A percentile compares a stretch with the other conserved stretches of the same genome.
Conservation (phyloP, 2,888 invertebrate species). For the Drosophila paucipuncta region DNA sequence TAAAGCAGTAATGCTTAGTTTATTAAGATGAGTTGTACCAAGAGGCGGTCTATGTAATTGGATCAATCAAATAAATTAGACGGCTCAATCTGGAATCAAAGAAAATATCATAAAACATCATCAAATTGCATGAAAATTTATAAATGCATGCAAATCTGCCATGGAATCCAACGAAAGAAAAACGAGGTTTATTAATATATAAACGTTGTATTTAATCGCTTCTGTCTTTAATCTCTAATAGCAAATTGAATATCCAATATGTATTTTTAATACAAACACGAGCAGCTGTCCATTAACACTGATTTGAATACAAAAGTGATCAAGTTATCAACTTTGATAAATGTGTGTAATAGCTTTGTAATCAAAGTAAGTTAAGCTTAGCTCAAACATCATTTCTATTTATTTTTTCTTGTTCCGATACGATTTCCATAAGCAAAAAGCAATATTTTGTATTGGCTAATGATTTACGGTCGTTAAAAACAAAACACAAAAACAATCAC, state of each 20-base stretch:
- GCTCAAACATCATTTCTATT: background rate
- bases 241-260: background rate
- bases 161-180: too few relatives aligned
- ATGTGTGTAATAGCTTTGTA: background rate
- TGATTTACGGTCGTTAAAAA: conserved; percentile 43
- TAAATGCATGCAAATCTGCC: too few relatives aligned
- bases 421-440: conserved; percentile 62
- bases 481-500: conserved; percentile 23
- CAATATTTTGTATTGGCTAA: conserved; percentile 20
- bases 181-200: too few relatives aligned
- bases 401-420: background rate
- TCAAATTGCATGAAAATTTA: too few relatives aligned
- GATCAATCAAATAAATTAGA: background rate
- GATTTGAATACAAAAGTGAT: conserved; percentile 1
- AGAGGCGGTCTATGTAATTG: background rate
- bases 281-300: background rate
- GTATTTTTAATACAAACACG: background rate
- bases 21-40: background rate
- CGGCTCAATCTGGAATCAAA: background rate
- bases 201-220: background rate
- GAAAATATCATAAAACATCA: background rate
- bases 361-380: background rate
- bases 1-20: background rate
- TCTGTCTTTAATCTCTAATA: background rate
- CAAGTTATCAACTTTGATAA: background rate